Evolutionary conservation across 1,140 invertebrate species (phyloP), one percentile per base, ranked within the genome.

Genomic region (Drosophila lowei): DNA sequence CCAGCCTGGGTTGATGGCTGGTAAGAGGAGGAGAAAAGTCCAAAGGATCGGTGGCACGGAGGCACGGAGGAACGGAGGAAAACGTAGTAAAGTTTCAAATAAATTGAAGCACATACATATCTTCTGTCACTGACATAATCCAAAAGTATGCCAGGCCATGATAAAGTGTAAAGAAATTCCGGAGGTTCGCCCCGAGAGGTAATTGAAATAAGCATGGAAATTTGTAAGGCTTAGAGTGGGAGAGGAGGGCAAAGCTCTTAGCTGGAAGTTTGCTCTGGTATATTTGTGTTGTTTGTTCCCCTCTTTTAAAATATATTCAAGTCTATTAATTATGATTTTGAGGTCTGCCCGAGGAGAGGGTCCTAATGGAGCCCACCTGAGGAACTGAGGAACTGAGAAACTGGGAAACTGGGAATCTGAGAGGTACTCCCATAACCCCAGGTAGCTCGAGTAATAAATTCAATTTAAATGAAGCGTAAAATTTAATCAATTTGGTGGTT

Each of bases 381-480:
- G 58, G 8, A 30, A 30, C 28, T 54, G 6, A 46, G 30, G 2
- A 23, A 23, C 80, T 85, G 73, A 58, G 58, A 30, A 9, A 30
- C 80, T 85, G 73, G 52, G 58, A 30, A 30, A 30, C 80, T 85
- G 73, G 55, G 58, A 30, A 3, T 9, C 30, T 54, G 5, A 46
- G 30, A 41, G 55, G 52, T 43, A 23, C 43, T 58, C 15, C 5
- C 23, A 25, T 16, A 16, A 38, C 9, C 62, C 2, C 15, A 41
- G 15, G 38, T 13, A 25, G 30, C 50, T 56, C 62, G 21, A 18
- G 54, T 79, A 83, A 88, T 83, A 88, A 88, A 88, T 88, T 88
- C 83, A 88, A 88, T 88, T 88, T 88, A 88, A 88, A 88, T 88
- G 78, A 88, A 88, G 83, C 83, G 83, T 81, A 83, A 88, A 88